Evolutionary conservation across 2,113 vertebrate species (phyloP).

Genomic region (Pseudorasbora parva): DNA sequence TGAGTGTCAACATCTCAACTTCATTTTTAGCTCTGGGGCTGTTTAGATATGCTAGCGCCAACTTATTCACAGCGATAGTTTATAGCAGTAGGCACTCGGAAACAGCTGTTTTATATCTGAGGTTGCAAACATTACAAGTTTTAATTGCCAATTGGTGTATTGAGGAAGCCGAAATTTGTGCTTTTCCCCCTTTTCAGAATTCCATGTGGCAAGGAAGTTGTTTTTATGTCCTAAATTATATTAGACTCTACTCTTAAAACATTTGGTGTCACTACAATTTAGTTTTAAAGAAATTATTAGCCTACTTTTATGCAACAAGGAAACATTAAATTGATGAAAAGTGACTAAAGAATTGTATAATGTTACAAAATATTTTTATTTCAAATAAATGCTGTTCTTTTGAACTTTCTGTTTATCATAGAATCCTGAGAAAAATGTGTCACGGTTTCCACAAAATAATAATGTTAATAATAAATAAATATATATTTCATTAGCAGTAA

Average conservation of each 20-base stretch:
- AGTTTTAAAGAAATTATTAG: background rate
- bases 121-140: background rate
- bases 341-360: background rate
- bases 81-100: background rate
- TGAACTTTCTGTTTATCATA: background rate
- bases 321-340: background rate
- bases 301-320: background rate
- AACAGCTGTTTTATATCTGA: conserved; percentile 8
- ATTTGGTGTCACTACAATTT: background rate
- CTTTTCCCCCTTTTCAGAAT: background rate
- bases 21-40: conserved; percentile 23
- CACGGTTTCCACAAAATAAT: background rate
- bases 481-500: no score
- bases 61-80: background rate
- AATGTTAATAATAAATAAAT: background rate
- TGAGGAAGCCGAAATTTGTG: background rate
- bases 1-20: background rate
- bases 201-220: background rate
- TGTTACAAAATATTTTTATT: no score
- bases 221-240: background rate
- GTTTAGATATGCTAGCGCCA: background rate
- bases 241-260: background rate
- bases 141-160: background rate
- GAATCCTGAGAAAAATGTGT: background rate
- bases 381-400: background rate